Conservation (phyloP, 2,888 invertebrate species). For the Leptogaster cylindrica region DNA sequence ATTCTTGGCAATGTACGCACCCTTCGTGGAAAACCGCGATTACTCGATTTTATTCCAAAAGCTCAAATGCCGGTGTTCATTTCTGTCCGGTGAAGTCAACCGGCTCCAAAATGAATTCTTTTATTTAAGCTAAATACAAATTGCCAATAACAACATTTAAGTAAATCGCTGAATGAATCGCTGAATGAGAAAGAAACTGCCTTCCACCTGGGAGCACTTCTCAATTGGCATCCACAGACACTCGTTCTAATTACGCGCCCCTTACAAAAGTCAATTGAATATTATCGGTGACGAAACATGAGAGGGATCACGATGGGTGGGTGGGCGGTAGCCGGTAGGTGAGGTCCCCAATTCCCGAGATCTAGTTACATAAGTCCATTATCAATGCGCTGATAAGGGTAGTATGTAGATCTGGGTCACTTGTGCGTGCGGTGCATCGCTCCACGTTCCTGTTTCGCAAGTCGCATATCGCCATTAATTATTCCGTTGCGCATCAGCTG, state of each 20-base stretch:
- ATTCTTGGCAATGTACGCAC: neutral
- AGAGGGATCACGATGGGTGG: neutral
- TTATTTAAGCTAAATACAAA: neutral
- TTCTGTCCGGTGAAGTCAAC: neutral
- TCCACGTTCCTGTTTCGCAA: neutral
- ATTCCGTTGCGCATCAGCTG: neutral
- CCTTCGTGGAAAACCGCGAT: neutral
- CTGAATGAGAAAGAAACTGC: neutral
- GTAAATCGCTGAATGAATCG: constrained; percentile 19
- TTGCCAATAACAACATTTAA: neutral
- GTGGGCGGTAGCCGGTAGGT: no score
- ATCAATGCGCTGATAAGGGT: neutral
- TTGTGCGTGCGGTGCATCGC: neutral
- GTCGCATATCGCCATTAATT: constrained; percentile 1
- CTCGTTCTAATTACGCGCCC: neutral
- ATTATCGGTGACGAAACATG: neutral
- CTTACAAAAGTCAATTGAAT: neutral
- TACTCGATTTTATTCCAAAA: no score
- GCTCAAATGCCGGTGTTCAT: neutral
- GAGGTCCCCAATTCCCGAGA: neutral
- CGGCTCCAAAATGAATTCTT: neutral
- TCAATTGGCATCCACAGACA: neutral
- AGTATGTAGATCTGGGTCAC: neutral
- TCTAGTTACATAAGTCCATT: neutral
- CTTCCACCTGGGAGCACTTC: neutral